Evolutionary conservation across 2,113 vertebrate genomes (phyloP).

Genomic region (Calyptommatus sinebrachiatus): DNA sequence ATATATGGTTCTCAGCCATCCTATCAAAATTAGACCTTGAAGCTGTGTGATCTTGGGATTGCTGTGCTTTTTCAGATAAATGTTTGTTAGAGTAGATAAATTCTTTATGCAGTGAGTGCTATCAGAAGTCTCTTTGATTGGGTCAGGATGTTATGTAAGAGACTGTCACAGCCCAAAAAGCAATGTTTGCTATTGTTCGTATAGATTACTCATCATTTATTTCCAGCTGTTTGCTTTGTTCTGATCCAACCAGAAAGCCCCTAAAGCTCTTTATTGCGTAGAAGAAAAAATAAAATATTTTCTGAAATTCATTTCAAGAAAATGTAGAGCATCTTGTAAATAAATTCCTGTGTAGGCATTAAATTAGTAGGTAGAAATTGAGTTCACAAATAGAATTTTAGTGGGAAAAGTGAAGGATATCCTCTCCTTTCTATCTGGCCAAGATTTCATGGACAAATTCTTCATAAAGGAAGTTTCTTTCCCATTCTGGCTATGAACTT

Average conservation of each 20-base stretch:
- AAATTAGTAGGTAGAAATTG: not conserved
- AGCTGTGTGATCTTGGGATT: not conserved
- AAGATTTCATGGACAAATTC: not conserved
- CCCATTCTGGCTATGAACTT: no score
- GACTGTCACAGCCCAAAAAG: not conserved
- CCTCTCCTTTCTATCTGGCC: not conserved
- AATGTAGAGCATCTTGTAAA: not conserved
- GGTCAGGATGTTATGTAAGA: not conserved
- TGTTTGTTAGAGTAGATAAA: not conserved
- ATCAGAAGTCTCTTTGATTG: not conserved
- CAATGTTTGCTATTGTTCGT: not conserved
- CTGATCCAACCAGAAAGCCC: not conserved
- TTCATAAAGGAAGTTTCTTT: not conserved
- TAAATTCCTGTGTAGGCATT: not conserved
- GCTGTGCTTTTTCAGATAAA: not conserved
- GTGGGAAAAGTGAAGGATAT: not conserved
- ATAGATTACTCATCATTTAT: not conserved
- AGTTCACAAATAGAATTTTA: not conserved
- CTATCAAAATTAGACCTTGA: conserved; percentile 7
- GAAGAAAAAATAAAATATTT: not conserved
- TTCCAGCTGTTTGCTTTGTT: conserved; percentile 4
- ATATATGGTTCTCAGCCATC: not conserved
- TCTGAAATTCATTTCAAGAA: not conserved
- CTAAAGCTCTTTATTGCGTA: conserved; percentile 18
- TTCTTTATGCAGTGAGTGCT: not conserved